Evolutionary conservation across 1,140 invertebrate genomes (phyloP).

Genomic region (Phocides pigmalion): DNA sequence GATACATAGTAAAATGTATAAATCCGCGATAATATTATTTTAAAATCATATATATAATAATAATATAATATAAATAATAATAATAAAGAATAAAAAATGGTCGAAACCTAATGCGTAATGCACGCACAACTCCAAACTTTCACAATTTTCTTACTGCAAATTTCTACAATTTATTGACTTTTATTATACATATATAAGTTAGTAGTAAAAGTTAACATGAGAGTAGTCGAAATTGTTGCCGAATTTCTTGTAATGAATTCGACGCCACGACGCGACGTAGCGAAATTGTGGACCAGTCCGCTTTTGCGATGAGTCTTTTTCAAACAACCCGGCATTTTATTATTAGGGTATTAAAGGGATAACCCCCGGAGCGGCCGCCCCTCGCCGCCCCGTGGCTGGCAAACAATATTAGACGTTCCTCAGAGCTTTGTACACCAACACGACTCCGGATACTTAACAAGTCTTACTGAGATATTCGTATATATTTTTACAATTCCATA

Average conservation of each 20-base stretch:
- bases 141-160: too few relatives aligned
- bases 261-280: background rate
- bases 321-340: slow-evolving; percentile 37
- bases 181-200: too few relatives aligned
- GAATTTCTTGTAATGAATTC: slow-evolving; percentile 17
- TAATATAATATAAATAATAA: too few relatives aligned
- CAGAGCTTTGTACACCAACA: slow-evolving; percentile 22
- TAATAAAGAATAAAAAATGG: too few relatives aligned
- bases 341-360: slow-evolving; percentile 41
- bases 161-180: too few relatives aligned
- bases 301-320: slow-evolving; percentile 29
- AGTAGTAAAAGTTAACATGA: background rate
- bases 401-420: slow-evolving; percentile 30
- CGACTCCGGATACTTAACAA: slow-evolving; percentile 21
- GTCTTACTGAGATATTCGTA: background rate
- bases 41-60: too few relatives aligned
- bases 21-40: too few relatives aligned
- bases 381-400: slow-evolving; percentile 16
- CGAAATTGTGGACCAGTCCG: slow-evolving; percentile 20
- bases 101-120: too few relatives aligned
- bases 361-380: slow-evolving; percentile 33
- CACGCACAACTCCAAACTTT: too few relatives aligned
- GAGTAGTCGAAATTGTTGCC: slow-evolving; percentile 1
- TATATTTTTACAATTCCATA: too few relatives aligned
- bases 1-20: too few relatives aligned